phyloP scores from a whole-genome alignment of 2,888 invertebrate species.

The Erebia ligea region DNA sequence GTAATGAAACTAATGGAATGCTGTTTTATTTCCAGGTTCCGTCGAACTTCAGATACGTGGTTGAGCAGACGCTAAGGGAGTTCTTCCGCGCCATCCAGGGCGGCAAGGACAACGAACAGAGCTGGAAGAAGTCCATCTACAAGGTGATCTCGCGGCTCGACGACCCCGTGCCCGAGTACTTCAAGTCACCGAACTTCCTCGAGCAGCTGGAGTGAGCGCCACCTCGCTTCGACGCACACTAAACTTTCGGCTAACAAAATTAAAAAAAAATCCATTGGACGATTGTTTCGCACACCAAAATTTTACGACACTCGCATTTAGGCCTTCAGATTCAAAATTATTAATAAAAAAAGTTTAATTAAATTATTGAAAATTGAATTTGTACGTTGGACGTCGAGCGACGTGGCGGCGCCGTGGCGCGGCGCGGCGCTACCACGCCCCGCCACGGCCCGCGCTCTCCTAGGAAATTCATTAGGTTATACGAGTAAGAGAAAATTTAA shows the following conservation, averaged over 20 bases:
- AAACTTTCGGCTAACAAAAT: constrained; percentile 67
- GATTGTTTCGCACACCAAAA: constrained; percentile 83
- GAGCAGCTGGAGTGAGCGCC: constrained; percentile 95
- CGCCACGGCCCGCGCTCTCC: constrained; percentile 66
- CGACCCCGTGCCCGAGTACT: constrained; percentile 99
- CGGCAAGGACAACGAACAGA: constrained; percentile 98
- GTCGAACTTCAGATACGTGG: constrained; percentile 97
- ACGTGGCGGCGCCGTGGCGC: constrained; percentile 49
- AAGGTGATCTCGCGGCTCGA: constrained; percentile 99
- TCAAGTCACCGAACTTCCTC: constrained; percentile 99
- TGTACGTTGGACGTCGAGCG: constrained; percentile 76
- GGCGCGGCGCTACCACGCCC: constrained; percentile 32
- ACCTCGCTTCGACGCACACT: constrained; percentile 62
- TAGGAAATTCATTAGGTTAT: constrained; percentile 81
- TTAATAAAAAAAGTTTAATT: constrained; percentile 77
- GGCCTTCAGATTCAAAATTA: constrained; percentile 86
- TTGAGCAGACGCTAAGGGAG: constrained; percentile 98
- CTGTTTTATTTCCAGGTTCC: constrained; percentile 90
- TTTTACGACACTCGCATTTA: constrained; percentile 87
- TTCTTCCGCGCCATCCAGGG: constrained; percentile 99
- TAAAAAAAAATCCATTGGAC: constrained; percentile 62
- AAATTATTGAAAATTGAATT: constrained; percentile 75
- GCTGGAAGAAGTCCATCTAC: constrained; percentile 99
- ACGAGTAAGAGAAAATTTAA: constrained; percentile 82
- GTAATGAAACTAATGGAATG: neutral